These are phyloP conservation scores for Musca vetustissima DNA, from an alignment of 1,140 invertebrate genomes.

Conservation along the genomic window DNA sequence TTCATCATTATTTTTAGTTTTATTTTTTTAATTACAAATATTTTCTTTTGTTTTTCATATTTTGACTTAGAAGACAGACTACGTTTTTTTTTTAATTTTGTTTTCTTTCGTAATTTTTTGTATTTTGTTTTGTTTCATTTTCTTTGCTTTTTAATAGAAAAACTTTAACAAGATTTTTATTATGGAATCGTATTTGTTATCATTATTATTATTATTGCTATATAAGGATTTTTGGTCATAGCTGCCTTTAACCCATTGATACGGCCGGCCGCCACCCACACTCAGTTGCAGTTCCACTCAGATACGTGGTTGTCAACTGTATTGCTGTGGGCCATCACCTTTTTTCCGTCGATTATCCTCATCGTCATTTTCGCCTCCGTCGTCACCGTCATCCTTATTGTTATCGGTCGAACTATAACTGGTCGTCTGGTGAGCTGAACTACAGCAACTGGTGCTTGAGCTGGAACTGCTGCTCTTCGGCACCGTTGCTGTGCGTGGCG, in stretches of 20 bases:
- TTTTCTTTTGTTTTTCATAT: too few species aligned
- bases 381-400: background rate
- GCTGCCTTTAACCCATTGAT: background rate
- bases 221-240: background rate
- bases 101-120: background rate
- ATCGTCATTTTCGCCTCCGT: background rate
- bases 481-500: slow-evolving; percentile 35
- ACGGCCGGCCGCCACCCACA: background rate
- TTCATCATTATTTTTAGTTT: too few species aligned
- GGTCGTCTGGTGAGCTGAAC: slow-evolving; percentile 30
- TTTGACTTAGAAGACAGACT: too few species aligned
- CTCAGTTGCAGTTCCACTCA: background rate
- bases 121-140: background rate
- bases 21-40: too few species aligned
- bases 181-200: background rate
- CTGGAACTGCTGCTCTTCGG: slow-evolving; percentile 16
- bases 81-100: too few species aligned
- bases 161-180: slow-evolving; percentile 10
- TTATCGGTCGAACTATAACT: slow-evolving; percentile 32
- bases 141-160: slow-evolving; percentile 6
- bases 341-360: background rate
- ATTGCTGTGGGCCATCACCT: slow-evolving; percentile 1
- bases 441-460: slow-evolving; percentile 35
- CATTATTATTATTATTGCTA: too few species aligned
- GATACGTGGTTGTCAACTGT: slow-evolving; percentile 16